Base-by-base conservation (phyloP, 2,888 invertebrate genomes). In the Harmothoe impar region DNA sequence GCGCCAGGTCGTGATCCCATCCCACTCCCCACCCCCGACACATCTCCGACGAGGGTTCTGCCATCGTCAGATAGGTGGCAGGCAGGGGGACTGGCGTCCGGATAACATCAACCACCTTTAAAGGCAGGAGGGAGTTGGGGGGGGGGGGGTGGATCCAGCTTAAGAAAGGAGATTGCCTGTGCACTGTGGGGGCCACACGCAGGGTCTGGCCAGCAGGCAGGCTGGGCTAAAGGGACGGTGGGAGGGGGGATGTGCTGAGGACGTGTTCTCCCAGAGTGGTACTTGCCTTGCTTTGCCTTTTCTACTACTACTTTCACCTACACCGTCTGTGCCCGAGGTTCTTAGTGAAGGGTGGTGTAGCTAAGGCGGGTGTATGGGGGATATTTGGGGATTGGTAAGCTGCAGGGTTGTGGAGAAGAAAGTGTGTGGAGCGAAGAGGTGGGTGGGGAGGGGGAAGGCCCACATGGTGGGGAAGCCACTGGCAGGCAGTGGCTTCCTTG, bases 31-130 rank as follows among this genome's bases (percentile, higher is more conserved):
- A 43, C 43, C 43, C 43, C 43, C 43, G 10, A 43, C 43, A 43
- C 43, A 43, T 43, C 3, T 43, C 81, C 81, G 5, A 35, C 81
- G 10, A 33, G 20, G 20, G 81, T 33, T 81, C 81, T 81, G 81
- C 81, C 81, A n/a, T 20, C 35, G 12, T 33, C 35, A 33, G 81
- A 81, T 33, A 81, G 81, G 43, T 81, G 81, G 81, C 81, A 31
- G 25, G 35, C 17, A 0, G 81, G 20, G 20, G n/a, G 81, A 17
- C 33, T 17, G 35, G 81, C 43, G 23, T 7, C 81, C 35, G 81
- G 81, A 81, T 81, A 81, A 81, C 81, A 81, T 81, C 81, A 20
- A 35, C 35, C 35, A 81, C 35, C 81, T 81, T 43, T 81, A 35
- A 81, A 77, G 31, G 77, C 12, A 5, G 62, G 62, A 62, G 62